Evolutionary conservation across 2,797 vertebrate genomes (phyloP).

Genomic region (Lepilemur septentrionalis): DNA sequence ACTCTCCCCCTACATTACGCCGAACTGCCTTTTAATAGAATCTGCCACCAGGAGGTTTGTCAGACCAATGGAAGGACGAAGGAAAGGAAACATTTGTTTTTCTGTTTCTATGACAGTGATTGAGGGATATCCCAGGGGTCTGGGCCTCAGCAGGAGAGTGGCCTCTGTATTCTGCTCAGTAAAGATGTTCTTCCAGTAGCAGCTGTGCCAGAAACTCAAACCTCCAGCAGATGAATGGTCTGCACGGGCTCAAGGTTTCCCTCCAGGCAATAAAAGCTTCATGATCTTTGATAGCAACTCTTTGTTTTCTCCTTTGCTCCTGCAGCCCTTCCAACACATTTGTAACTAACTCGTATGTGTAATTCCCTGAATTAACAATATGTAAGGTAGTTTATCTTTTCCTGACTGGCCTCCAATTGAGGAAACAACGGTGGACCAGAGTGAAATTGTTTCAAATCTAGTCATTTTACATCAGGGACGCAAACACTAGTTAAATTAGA

Average conservation of each 20-base stretch:
- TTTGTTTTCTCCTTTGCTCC: neutral
- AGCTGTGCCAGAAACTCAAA: neutral
- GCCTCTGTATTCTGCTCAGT: neutral
- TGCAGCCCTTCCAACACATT: neutral
- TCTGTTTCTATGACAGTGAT: neutral
- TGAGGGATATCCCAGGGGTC: too few relatives aligned
- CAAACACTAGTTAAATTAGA: neutral
- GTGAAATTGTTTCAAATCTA: neutral
- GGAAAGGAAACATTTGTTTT: neutral
- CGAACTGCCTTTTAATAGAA: neutral
- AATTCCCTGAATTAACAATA: neutral
- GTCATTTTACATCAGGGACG: neutral
- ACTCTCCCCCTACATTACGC: neutral
- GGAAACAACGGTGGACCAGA: neutral
- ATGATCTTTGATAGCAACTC: neutral
- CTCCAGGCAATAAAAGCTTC: neutral
- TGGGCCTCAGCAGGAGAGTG: neutral
- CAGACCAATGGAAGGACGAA: neutral
- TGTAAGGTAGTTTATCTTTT: neutral
- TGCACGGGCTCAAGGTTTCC: neutral
- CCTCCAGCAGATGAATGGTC: neutral
- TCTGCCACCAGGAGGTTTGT: too few relatives aligned
- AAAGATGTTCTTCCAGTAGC: neutral
- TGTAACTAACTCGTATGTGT: neutral
- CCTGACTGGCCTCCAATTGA: neutral